Base-by-base conservation (phyloP, 2,888 invertebrate genomes). In the Camponotus fellah region DNA sequence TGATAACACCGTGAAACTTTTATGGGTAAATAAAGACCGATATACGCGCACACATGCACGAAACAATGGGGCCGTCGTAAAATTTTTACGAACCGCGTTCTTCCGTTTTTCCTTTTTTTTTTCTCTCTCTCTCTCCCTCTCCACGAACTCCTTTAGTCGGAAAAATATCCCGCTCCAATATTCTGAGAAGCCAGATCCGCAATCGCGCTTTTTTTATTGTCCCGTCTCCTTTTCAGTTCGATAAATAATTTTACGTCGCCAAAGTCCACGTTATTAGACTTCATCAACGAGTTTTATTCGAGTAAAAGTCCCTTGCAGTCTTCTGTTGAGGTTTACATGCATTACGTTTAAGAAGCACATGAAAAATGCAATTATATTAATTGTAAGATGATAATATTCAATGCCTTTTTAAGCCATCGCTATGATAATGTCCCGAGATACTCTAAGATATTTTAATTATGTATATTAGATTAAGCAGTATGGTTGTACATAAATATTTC, bases 1-100 rank as follows among this genome's bases (percentile, higher is more conserved):
- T 88, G 89, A 89, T 89, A 89, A 89, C 87, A 87, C 83, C 81
- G 75, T 89, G 89, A 89, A 89, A 88, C 85, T 89, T 89, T 89
- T 89, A 89, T 83, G 88, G 87, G 88, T 87, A 89, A 89, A 89
- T 88, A 89, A 89, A 89, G 89, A 85, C 87, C 89, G 85, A 82
- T 87, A 86, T 83, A 84, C 40, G 12, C 3, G 12, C 43, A 87
- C 85, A 84, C 8, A 8, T 6, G 8, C 85, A 84, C 85, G 88
- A 89, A 88, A 89, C 89, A 88, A 89, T 86, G 89, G 46, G 89
- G 79, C 85, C 81, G 79, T 87, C 88, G 87, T 89, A 89, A 89
- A 89, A 89, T 81, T 88, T 89, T 89, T 89, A 89, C 85, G 74
- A 68, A 69, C 58, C 21, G 60, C 46, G 74, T 46, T 46, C 43